Evolutionary conservation across 2,888 invertebrate genomes (phyloP).

Genomic region (Habrosyne pyritoides): DNA sequence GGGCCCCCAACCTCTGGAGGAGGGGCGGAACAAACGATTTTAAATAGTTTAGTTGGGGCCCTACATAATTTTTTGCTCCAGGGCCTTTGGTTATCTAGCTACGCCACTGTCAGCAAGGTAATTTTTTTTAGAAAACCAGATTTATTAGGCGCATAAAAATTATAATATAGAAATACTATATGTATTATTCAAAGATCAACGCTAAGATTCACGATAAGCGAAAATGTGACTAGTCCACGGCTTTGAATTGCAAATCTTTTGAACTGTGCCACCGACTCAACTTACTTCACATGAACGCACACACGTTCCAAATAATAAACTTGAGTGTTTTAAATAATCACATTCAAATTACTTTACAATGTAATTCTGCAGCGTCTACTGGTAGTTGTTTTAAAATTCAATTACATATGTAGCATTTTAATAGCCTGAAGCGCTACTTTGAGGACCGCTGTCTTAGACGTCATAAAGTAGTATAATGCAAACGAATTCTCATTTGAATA

Average conservation of each 20-base stretch:
- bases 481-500: background rate
- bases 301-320: background rate
- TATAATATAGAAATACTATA: too few species aligned
- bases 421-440: background rate
- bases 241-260: background rate
- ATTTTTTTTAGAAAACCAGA: too few species aligned
- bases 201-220: too few species aligned
- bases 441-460: background rate
- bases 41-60: too few species aligned
- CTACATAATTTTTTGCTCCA: too few species aligned
- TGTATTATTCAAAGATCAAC: too few species aligned
- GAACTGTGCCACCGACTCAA: background rate
- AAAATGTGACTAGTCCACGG: too few species aligned
- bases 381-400: background rate
- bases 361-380: background rate
- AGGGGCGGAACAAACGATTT: too few species aligned
- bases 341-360: constrained; percentile 1
- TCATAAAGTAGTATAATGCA: background rate
- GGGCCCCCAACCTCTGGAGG: too few species aligned
- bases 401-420: background rate
- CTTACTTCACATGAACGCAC: background rate
- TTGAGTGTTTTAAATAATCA: background rate
- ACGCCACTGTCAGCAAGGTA: too few species aligned
- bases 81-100: too few species aligned
- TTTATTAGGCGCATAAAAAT: too few species aligned